Evolutionary conservation across 92 coral and sea anemone genomes (phyloP), one percentile per base, ranked within the genome.

Genomic region (Siderastrea siderea): DNA sequence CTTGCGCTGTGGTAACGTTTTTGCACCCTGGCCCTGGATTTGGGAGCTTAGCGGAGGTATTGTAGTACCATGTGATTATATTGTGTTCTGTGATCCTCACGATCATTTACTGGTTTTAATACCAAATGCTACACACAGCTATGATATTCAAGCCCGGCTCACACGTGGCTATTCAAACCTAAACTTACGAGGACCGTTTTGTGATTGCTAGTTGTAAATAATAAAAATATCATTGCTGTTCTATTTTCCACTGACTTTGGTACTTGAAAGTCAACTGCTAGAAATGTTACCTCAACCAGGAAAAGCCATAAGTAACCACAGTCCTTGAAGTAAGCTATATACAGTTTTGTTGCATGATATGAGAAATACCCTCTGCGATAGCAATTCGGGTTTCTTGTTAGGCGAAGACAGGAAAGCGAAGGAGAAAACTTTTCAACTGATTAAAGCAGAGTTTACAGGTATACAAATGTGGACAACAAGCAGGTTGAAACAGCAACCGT

Each of bases 391-490:
- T 80, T 80, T 80, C 75, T 66, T 80, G 75, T 66, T 52, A 53
- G 67, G 84, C 75, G 75, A 80, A 67, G 15, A 67, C 14, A 38
- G 84, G n/a, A 67, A 80, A 80, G 75, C 52, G 75, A 80, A 64
- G 75, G 75, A 68, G 84, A 43, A 80, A 80, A 80, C 49, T 72
- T 75, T 77, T 89, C 65, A 83, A 66, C 58, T 89, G 88, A 65
- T 89, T 67, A 78, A 88, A 88, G 55, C 92, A 82, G 80, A 83
- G 68, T 80, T 82, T 88, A 82, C 92, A 89, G 57, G 92, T 82
- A 54, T 89, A 83, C 52, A 89, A 70, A 54, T 89, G 92, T 47
- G 92, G 92, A 43, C 79, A 74, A 83, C 84, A 89, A n/a, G 89
- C 78, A 8, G 92, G 89, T 79, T 83, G 81, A 69, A 89, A 74